phyloP scores from a whole-genome alignment of 2,113 vertebrate species.

The Lagenorhynchus albirostris region DNA sequence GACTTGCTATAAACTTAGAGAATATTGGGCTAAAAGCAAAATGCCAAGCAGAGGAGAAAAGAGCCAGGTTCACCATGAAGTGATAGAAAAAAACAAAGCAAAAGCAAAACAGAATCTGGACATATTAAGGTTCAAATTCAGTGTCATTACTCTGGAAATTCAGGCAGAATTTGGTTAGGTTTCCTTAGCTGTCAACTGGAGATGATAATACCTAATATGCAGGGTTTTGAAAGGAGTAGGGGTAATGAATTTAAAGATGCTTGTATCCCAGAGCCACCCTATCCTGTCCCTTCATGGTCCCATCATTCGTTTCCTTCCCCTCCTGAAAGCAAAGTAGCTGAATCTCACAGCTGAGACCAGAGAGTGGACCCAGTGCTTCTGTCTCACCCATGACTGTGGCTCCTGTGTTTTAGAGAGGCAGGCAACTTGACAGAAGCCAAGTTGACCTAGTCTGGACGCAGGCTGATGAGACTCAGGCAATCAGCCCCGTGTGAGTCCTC shows the following conservation, averaged over 20 bases:
- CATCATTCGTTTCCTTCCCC: background rate
- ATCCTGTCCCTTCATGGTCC: background rate
- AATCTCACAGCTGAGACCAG: background rate
- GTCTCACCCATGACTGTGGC: background rate
- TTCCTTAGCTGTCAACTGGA: background rate
- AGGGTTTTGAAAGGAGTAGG: background rate
- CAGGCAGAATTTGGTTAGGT: background rate
- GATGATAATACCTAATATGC: background rate
- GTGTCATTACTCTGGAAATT: background rate
- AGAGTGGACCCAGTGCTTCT: background rate
- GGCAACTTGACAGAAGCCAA: background rate
- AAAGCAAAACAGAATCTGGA: background rate
- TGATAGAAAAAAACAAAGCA: background rate
- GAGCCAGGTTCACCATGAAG: background rate
- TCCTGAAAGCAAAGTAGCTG: background rate
- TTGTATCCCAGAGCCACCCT: background rate
- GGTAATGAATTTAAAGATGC: background rate
- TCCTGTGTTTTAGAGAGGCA: background rate
- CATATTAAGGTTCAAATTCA: background rate
- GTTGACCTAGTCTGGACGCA: background rate
- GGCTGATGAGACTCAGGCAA: background rate
- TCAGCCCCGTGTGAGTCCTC: background rate
- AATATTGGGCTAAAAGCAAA: background rate
- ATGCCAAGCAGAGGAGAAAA: background rate
- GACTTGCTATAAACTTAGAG: background rate